Base-by-base conservation (phyloP, 2,113 vertebrate species). In the Arothron firmamentum region DNA sequence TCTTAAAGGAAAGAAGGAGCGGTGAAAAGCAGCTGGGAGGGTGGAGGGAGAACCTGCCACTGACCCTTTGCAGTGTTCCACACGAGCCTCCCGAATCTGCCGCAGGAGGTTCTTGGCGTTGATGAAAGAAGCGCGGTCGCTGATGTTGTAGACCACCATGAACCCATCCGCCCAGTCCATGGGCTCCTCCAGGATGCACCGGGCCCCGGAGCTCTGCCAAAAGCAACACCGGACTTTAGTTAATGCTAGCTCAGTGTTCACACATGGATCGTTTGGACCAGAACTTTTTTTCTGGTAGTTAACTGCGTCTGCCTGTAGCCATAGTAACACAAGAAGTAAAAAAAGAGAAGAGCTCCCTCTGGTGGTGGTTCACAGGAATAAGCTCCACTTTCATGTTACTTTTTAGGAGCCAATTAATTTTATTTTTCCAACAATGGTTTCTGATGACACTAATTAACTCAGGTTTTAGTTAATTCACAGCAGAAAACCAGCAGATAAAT, bases 121-220 rank as follows among this genome's bases (percentile, higher is more conserved):
- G 72, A 88, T 79, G 78, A 92, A 92, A 70, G 91, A 90, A 1
- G 74, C 71, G 47, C 72, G 67, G 72, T 92, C 91, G 3, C 77
- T 90, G 86, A 92, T 90, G 80, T 90, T 88, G 85, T 92, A 92
- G 17, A 92, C 91, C 67, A 92, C 90, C 50, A 92, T 77, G 17
- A 92, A 92, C 49, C 87, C 90, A 3, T 92, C 86, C 1, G 87
- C 91, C 91, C 91, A 92, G 53, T 88, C 84, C 82, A 91, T 62
- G 0, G 87, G 91, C 70, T 92, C 88, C 72, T 90, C 87, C 77
- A 88, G 60, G 3, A 89, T 79, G 31, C 87, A 90, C 75, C 79
- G 65, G 76, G 76, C 82, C 65, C 87, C 88, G 0, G 74, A 81
- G 56, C 69, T 75, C 91, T 92, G 80, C 50, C 34, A 31, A 31